Evolutionary conservation across 2,888 invertebrate species (phyloP).

Genomic region (Tipula confusa): DNA sequence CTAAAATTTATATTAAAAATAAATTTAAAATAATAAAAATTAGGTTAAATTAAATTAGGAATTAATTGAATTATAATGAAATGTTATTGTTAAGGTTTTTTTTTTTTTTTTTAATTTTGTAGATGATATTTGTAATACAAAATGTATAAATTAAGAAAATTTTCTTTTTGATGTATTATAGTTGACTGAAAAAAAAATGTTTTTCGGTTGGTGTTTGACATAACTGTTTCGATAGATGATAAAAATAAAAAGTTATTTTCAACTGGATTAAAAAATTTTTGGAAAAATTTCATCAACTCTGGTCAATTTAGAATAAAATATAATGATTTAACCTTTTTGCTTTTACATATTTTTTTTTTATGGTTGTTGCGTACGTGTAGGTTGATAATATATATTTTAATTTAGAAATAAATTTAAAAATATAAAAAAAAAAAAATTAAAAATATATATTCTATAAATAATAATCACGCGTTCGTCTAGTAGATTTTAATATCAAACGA

Average conservation of each 20-base stretch:
- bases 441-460: constrained; percentile 13
- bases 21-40: neutral
- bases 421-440: neutral
- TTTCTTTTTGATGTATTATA: neutral
- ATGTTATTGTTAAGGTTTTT: neutral
- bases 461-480: neutral
- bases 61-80: constrained; percentile 20
- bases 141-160: neutral
- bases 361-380: neutral
- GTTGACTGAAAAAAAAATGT: neutral
- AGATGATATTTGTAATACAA: neutral
- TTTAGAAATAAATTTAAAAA: neutral
- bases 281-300: constrained; percentile 12
- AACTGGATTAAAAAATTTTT: neutral
- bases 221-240: neutral
- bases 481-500: neutral
- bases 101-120: too few species aligned
- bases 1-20: neutral
- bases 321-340: neutral
- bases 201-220: neutral
- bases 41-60: constrained; percentile 25
- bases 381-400: constrained; percentile 20
- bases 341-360: neutral
- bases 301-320: neutral
- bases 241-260: constrained; percentile 12